Evolutionary conservation across 2,888 invertebrate genomes (phyloP).

Genomic region (Eugnorisma glareosa): DNA sequence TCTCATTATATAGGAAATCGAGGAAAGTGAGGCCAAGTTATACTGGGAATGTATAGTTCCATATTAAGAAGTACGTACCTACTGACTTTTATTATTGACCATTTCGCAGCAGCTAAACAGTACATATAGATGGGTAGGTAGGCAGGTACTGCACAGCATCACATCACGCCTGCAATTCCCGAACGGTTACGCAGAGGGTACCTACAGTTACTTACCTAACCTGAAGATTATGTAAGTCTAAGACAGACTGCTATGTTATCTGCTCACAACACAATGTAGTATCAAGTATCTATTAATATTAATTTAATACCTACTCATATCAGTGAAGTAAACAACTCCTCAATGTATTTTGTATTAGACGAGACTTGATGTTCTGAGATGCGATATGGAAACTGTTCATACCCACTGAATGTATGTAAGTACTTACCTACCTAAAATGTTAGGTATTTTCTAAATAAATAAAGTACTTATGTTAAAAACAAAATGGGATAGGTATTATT

Average conservation of each 20-base stretch:
- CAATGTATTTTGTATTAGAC: conserved; percentile 34
- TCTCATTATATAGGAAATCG: no score
- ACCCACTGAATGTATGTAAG: no score
- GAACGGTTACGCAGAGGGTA: neutral
- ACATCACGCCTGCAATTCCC: neutral
- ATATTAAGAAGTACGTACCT: no score
- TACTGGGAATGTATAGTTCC: no score
- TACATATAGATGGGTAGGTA: neutral
- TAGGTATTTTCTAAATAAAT: no score
- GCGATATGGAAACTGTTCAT: conserved; percentile 16
- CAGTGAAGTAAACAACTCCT: conserved; percentile 19
- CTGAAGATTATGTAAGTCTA: neutral
- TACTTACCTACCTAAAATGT: no score
- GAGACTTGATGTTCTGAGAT: conserved; percentile 3
- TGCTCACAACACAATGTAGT: conserved; percentile 21
- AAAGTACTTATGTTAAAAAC: no score
- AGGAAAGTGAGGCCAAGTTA: no score
- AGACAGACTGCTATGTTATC: conserved; percentile 10
- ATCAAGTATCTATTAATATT: conserved; percentile 1
- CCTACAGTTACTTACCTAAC: neutral
- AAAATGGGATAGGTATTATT: no score
- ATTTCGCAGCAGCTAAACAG: no score
- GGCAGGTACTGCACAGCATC: neutral
- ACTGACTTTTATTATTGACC: no score
- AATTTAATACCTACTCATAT: neutral